These are phyloP conservation scores for Chaunax sp. DNA, from an alignment of 2,797 vertebrate species.

Conservation along the genomic window DNA sequence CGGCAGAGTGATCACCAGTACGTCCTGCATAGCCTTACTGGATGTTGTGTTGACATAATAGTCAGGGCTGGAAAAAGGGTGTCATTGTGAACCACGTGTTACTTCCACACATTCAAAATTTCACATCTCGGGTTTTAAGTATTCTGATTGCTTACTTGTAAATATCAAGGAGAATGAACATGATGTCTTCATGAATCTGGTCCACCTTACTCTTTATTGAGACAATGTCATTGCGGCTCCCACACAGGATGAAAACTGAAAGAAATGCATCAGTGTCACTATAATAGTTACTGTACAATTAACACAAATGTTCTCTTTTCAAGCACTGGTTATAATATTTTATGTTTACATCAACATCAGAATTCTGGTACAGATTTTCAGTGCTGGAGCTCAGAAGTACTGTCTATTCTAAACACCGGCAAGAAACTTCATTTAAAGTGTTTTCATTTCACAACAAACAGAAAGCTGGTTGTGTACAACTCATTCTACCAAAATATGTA, in stretches of 20 bases:
- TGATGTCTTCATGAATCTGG: conserved; percentile 74
- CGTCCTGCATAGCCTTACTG: conserved; percentile 70
- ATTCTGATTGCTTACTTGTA: conserved; percentile 93
- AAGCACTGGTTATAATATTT: too few species aligned
- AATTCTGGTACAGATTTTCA: too few species aligned
- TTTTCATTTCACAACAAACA: too few species aligned
- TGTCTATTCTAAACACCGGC: too few species aligned
- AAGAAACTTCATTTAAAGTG: too few species aligned
- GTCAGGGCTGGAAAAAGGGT: conserved; percentile 58
- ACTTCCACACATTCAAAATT: conserved; percentile 2
- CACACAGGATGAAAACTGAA: conserved; percentile 92
- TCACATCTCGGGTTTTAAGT: background rate
- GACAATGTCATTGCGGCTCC: conserved; percentile 73
- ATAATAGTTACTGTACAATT: background rate
- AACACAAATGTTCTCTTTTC: background rate
- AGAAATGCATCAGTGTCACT: background rate
- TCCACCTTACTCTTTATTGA: conserved; percentile 57
- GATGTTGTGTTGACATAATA: conserved; percentile 78
- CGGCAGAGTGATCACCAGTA: conserved; percentile 82
- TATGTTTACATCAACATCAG: too few species aligned
- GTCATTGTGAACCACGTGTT: background rate
- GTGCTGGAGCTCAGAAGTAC: too few species aligned
- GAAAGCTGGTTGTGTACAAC: too few species aligned
- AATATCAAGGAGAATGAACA: conserved; percentile 93
- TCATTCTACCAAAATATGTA: too few species aligned